Evolutionary conservation across 2,797 vertebrate species (phyloP).

Genomic region (Halcyon badia): DNA sequence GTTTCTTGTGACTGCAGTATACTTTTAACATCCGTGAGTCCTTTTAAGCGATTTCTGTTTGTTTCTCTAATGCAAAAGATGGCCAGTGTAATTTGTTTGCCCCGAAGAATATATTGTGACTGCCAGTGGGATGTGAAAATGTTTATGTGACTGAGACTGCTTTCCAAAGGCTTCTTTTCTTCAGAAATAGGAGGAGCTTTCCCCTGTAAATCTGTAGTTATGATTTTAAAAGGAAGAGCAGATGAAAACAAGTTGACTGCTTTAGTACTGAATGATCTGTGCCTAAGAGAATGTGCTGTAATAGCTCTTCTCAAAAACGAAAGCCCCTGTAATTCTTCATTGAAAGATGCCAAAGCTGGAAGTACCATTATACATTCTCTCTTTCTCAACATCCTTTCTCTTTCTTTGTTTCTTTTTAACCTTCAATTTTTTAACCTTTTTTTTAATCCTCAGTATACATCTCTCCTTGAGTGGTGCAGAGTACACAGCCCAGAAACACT

Average conservation of each 20-base stretch:
- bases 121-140: neutral
- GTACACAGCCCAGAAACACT: neutral
- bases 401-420: neutral
- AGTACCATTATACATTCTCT: neutral
- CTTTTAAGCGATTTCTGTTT: neutral
- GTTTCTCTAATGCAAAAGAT: neutral
- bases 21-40: neutral
- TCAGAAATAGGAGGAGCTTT: neutral
- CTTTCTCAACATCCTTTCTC: neutral
- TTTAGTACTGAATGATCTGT: neutral
- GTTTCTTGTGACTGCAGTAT: neutral
- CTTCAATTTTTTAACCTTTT: neutral
- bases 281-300: neutral
- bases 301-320: conserved; percentile 10
- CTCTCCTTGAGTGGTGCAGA: neutral
- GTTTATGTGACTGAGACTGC: neutral
- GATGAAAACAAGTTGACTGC: conserved; percentile 10
- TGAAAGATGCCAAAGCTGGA: neutral
- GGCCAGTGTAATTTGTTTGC: neutral
- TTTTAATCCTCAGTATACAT: neutral
- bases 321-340: neutral
- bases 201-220: neutral
- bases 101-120: neutral
- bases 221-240: conserved; percentile 9
- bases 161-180: conserved; percentile 16